Conservation (phyloP, 1,140 invertebrate genomes). For the Nasonia giraulti region DNA sequence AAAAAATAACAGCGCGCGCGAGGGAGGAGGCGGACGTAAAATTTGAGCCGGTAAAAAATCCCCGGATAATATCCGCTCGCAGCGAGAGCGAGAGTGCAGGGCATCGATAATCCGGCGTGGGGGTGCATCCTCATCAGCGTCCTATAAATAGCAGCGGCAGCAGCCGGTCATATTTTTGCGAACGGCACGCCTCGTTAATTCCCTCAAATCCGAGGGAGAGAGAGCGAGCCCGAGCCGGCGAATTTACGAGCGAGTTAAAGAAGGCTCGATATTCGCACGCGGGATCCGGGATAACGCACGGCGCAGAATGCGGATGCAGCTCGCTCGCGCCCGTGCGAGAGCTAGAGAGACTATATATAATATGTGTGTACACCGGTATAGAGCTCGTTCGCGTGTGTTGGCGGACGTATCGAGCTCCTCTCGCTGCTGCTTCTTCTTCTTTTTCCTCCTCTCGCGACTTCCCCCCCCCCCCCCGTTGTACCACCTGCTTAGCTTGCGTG, state of each 20-base stretch:
- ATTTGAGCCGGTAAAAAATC: neutral
- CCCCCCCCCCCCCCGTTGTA: constrained; percentile 23
- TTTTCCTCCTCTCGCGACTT: constrained; percentile 21
- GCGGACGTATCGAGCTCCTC: neutral
- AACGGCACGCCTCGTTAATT: constrained; percentile 40
- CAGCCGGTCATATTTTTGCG: constrained; percentile 20
- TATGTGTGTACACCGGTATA: neutral
- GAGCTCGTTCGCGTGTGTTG: neutral
- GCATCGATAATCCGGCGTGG: constrained; percentile 16
- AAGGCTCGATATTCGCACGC: constrained; percentile 26
- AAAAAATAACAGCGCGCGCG: neutral
- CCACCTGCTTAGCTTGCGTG: constrained; percentile 44
- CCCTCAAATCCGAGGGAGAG: constrained; percentile 1
- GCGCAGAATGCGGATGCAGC: constrained; percentile 59
- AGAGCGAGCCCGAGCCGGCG: neutral
- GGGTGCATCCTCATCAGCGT: neutral
- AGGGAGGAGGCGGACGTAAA: neutral
- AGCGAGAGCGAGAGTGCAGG: neutral
- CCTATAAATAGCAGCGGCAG: constrained; percentile 10
- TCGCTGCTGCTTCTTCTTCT: constrained; percentile 39
- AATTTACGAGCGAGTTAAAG: constrained; percentile 42
- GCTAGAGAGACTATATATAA: neutral
- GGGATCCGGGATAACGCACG: constrained; percentile 48
- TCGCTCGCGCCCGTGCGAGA: neutral
- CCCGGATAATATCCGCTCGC: neutral